Evolutionary conservation across 2,888 invertebrate genomes (phyloP).

Genomic region (Microdon myrmicae): DNA sequence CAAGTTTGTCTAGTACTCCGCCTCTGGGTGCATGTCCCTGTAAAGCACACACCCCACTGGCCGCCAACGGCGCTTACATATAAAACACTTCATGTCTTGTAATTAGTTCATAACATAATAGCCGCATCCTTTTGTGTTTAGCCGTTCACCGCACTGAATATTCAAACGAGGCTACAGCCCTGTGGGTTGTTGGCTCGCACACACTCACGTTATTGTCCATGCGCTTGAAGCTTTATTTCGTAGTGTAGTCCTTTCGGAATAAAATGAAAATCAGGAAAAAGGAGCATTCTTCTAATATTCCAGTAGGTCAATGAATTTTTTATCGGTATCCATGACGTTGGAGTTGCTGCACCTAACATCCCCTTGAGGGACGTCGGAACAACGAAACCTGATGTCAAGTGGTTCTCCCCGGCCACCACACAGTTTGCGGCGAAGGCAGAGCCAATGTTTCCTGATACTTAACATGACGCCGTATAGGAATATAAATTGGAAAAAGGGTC

Average conservation of each 20-base stretch:
- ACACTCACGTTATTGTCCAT: no score
- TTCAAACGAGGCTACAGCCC: conserved; percentile 18
- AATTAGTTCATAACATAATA: conserved; percentile 32
- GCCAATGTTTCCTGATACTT: conserved; percentile 21
- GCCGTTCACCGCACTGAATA: conserved; percentile 14
- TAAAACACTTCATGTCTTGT: conserved; percentile 24
- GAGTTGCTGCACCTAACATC: conserved; percentile 1
- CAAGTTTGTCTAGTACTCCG: not conserved
- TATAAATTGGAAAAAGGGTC: conserved; percentile 24
- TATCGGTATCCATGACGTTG: conserved; percentile 21
- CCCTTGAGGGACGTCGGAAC: conserved; percentile 8
- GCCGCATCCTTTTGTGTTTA: conserved; percentile 18
- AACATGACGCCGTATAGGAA: conserved; percentile 48
- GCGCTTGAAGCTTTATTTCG: no score
- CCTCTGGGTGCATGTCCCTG: no score
- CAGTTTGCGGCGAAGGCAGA: conserved; percentile 5
- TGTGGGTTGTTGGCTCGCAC: conserved; percentile 3
- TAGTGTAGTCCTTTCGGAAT: conserved; percentile 12
- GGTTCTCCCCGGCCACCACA: conserved; percentile 27
- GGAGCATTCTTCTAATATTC: conserved; percentile 26
- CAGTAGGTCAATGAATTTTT: conserved; percentile 48
- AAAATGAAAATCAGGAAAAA: not conserved
- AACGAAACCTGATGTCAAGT: conserved; percentile 30
- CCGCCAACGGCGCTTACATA: no score
- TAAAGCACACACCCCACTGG: no score